Evolutionary conservation across 2,797 vertebrate species (phyloP).

Genomic region (Mus caroli): DNA sequence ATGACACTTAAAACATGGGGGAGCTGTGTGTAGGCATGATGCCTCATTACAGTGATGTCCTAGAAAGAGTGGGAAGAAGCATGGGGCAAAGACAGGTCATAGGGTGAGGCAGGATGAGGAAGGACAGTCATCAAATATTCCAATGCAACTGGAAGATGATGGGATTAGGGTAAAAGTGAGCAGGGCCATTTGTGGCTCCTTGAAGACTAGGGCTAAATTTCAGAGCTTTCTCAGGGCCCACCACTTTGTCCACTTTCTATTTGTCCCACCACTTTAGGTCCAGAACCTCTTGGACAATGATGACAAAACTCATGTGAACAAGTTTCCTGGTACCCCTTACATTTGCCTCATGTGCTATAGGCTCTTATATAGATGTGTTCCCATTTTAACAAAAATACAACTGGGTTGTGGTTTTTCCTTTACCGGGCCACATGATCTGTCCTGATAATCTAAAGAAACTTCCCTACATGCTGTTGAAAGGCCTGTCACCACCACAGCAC

Average conservation of each 20-base stretch:
- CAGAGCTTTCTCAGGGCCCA: not conserved
- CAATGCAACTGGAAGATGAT: too few relatives aligned
- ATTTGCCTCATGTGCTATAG: not conserved
- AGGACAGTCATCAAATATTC: not conserved
- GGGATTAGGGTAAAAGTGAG: too few relatives aligned
- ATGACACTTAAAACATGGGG: not conserved
- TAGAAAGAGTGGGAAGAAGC: too few relatives aligned
- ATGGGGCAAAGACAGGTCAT: not conserved
- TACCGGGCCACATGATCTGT: too few relatives aligned
- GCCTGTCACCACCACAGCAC: too few relatives aligned
- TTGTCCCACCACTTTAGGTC: not conserved
- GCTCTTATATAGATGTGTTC: not conserved
- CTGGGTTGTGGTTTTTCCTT: not conserved
- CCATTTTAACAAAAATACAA: not conserved
- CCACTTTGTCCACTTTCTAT: not conserved
- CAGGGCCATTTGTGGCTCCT: too few relatives aligned
- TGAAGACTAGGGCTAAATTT: accelerated
- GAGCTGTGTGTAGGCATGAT: not conserved
- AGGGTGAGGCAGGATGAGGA: not conserved
- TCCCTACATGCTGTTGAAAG: not conserved
- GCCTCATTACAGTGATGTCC: not conserved
- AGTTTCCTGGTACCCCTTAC: not conserved
- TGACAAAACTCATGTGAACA: not conserved
- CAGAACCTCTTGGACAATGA: not conserved
- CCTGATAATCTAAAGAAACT: not conserved